These are phyloP conservation scores for Athalia rosae DNA, from an alignment of 2,888 invertebrate genomes.

Conservation along the genomic window DNA sequence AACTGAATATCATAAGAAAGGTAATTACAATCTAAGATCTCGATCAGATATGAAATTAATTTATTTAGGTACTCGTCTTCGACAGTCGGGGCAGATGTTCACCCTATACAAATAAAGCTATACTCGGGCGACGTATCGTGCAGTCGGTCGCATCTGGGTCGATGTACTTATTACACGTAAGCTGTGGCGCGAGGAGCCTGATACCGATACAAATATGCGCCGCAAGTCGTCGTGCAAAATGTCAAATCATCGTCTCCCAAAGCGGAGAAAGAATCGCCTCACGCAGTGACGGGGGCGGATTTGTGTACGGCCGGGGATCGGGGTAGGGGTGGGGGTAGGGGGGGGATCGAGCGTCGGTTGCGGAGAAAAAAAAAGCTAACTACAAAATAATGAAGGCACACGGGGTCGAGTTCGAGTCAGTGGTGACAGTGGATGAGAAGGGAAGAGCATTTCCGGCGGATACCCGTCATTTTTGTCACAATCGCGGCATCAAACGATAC, in stretches of 20 bases:
- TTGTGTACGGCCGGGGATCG: constrained; percentile 4
- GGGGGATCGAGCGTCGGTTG: constrained; percentile 22
- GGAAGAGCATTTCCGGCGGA: constrained; percentile 71
- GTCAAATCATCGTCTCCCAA: constrained; percentile 64
- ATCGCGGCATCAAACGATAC: constrained; percentile 70
- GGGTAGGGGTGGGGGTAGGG: constrained; percentile 13
- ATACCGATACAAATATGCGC: not conserved
- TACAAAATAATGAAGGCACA: constrained; percentile 66
- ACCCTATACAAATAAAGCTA: not conserved
- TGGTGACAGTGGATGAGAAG: constrained; percentile 52
- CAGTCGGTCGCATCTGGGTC: too few species aligned
- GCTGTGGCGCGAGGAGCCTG: too few species aligned
- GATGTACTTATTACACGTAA: too few species aligned
- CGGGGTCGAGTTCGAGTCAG: constrained; percentile 44
- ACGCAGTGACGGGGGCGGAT: constrained; percentile 39
- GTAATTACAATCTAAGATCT: constrained; percentile 27
- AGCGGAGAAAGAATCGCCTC: constrained; percentile 46
- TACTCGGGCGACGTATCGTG: not conserved
- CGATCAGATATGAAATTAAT: constrained; percentile 41
- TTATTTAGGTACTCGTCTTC: constrained; percentile 40
- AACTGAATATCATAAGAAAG: constrained; percentile 24
- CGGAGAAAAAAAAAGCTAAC: constrained; percentile 63
- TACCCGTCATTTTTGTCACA: constrained; percentile 73
- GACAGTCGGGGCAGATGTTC: constrained; percentile 32
- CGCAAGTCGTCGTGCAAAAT: constrained; percentile 54